Base-by-base conservation (phyloP, 2,113 vertebrate genomes). In the Phasianus colchicus region DNA sequence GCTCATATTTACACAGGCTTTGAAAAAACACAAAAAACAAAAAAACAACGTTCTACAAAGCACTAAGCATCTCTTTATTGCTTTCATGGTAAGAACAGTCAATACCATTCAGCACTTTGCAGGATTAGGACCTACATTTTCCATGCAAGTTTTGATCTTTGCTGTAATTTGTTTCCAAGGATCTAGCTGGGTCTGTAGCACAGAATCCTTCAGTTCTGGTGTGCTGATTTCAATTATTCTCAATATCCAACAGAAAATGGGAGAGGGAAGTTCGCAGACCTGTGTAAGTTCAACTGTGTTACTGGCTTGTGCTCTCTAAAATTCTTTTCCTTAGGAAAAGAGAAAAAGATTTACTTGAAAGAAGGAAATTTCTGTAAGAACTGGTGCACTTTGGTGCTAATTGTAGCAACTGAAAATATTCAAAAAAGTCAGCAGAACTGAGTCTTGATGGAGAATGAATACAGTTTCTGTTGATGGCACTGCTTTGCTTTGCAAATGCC, bases 181-280 rank as follows among this genome's bases (percentile, higher is more conserved):
- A 15, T 58, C 32, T 64, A 60, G 1, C 2, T 4, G 3, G 22
- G 24, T 8, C 9, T 72, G 48, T 52, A 70, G 34, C 32, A 14
- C 12, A 8, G 43, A 43, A 60, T 36, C 29, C n/a, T 86, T 38
- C 57, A 71, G 57, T 42, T 74, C 73, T 0, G 1, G 27, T 19
- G 30, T 40, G 38, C 12, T 74, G 52, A 55, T 71, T 80, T 86
- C 32, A 32, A 0, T 57, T 0, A 2, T 61, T 60, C 70, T 38
- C 42, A 55, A 0, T 19, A 61, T 30, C 50, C 5, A 30, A 6
- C 11, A 89, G 75, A 76, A 80, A 47, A 88, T 45, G 22, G 25
- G 27, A 88, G 27, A 76, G 19, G 42, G 42, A 25, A 66, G 29
- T 42, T 45, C 45, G 30, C n/a, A 45, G 21, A 36, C 27, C 32